Conservation (phyloP, 2,888 invertebrate species). For the Rhorus exstirpatorius region DNA sequence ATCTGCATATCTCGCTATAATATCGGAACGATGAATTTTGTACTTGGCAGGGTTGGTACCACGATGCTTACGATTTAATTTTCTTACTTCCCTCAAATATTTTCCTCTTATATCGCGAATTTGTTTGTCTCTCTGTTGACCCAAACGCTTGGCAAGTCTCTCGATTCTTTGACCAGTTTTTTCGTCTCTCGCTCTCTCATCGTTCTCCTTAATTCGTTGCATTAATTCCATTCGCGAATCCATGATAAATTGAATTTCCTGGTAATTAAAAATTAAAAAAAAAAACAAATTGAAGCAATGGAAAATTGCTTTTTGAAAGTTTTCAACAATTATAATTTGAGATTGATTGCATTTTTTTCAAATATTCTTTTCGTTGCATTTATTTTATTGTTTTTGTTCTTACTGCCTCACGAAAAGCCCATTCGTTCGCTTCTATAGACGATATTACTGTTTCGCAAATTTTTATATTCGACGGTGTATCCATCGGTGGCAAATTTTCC, state of each 20-base stretch:
- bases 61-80: constrained; percentile 84
- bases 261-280: not conserved
- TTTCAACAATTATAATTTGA: not conserved
- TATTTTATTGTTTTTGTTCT: constrained; percentile 39
- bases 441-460: constrained; percentile 89
- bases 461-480: constrained; percentile 88
- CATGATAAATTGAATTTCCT: constrained; percentile 92
- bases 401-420: constrained; percentile 93
- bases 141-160: constrained; percentile 87
- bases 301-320: not conserved
- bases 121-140: constrained; percentile 88
- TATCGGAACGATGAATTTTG: constrained; percentile 86
- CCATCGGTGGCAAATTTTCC: constrained; percentile 87
- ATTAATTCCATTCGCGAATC: constrained; percentile 88
- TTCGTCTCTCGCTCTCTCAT: constrained; percentile 85
- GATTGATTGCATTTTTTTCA: constrained; percentile 42
- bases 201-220: constrained; percentile 45
- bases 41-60: constrained; percentile 72
- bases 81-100: constrained; percentile 86
- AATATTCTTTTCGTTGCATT: constrained; percentile 39
- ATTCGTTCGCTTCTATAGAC: constrained; percentile 94
- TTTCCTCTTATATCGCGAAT: constrained; percentile 87
- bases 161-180: constrained; percentile 83
- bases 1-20: constrained; percentile 85
- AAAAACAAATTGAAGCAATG: not conserved